These are phyloP conservation scores for Chelonoidis abingdonii DNA, from an alignment of 2,113 vertebrate genomes.

Conservation along the genomic window DNA sequence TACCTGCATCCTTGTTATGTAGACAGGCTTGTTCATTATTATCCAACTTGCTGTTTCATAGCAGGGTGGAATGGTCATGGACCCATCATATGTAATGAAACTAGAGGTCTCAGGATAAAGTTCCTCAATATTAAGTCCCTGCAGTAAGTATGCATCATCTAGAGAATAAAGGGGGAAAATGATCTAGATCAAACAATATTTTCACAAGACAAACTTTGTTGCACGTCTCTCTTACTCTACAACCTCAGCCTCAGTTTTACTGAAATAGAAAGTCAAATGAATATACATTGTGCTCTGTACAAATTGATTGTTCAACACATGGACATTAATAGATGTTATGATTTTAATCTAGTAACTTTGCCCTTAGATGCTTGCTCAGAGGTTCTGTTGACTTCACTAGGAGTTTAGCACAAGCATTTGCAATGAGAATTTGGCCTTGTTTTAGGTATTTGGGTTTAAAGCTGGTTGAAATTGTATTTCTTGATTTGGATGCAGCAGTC, in stretches of 20 bases:
- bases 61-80: constrained; percentile 98
- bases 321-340: neutral
- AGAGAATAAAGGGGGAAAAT: constrained; percentile 34
- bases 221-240: neutral
- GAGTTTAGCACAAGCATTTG: neutral
- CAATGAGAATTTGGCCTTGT: fast-evolving
- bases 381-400: neutral
- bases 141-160: constrained; percentile 98
- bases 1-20: constrained; percentile 99
- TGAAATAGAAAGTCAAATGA: neutral
- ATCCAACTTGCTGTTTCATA: constrained; percentile 98
- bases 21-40: constrained; percentile 99
- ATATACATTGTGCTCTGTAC: neutral
- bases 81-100: constrained; percentile 98
- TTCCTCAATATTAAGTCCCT: constrained; percentile 96
- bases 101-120: constrained; percentile 97
- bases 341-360: neutral
- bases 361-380: neutral
- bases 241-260: neutral
- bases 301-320: neutral
- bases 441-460: neutral
- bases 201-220: neutral
- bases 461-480: neutral
- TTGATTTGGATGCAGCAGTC: neutral
- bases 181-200: neutral